These are phyloP conservation scores for Hypercompe scribonia DNA, from an alignment of 2,888 invertebrate genomes.

Conservation along the genomic window DNA sequence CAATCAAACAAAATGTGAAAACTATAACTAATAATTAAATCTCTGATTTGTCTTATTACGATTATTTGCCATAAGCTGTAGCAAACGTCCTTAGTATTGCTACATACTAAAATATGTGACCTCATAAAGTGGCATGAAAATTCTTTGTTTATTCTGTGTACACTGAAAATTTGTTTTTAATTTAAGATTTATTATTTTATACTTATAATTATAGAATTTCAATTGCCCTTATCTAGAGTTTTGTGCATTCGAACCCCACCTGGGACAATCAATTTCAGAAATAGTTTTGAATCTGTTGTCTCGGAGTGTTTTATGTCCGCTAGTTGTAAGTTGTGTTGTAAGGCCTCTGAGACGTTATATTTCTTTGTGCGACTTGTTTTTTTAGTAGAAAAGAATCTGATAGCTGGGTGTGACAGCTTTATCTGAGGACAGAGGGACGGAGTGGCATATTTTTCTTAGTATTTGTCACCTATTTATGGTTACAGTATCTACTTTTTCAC, in stretches of 20 bases:
- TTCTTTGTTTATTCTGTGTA: neutral
- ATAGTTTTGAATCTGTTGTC: neutral
- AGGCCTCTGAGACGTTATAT: neutral
- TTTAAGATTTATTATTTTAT: neutral
- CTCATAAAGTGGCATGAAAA: no score
- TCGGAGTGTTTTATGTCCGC: neutral
- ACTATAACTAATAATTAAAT: neutral
- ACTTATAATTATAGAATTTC: no score
- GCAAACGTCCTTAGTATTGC: no score
- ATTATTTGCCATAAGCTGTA: no score
- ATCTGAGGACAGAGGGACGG: neutral
- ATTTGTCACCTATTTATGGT: no score
- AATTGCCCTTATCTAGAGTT: neutral
- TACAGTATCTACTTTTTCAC: neutral
- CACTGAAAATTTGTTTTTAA: neutral
- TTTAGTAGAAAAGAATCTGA: neutral
- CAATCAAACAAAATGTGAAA: no score
- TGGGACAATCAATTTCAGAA: neutral
- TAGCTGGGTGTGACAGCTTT: neutral
- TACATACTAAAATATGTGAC: no score
- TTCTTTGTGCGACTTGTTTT: neutral
- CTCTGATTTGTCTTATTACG: no score
- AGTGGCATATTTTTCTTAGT: neutral
- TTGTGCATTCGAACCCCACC: neutral
- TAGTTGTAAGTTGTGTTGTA: neutral